Evolutionary conservation across 2,888 invertebrate species (phyloP).

Genomic region (Punctoribates punctum): DNA sequence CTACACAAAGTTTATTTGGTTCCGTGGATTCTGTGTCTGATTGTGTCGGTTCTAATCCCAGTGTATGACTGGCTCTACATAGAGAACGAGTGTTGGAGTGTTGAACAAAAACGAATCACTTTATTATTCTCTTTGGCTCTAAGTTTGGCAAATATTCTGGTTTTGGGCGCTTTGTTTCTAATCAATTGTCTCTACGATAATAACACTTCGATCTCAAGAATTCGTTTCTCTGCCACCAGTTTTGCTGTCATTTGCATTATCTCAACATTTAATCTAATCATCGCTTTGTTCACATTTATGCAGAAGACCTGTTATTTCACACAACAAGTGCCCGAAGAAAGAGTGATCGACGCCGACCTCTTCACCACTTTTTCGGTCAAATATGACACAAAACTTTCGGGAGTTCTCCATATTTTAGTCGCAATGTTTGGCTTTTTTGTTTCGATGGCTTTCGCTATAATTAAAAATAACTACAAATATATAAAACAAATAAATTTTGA

Average conservation of each 20-base stretch:
- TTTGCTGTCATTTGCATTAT: slow-evolving; percentile 17
- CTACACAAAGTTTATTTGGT: slow-evolving; percentile 26
- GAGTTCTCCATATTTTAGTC: slow-evolving; percentile 31
- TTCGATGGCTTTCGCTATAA: slow-evolving; percentile 41
- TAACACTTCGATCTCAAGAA: neutral
- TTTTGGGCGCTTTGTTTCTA: neutral
- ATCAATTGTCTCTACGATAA: slow-evolving; percentile 23
- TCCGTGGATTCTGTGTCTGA: slow-evolving; percentile 12
- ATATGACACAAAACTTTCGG: slow-evolving; percentile 38
- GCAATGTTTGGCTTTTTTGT: slow-evolving; percentile 18
- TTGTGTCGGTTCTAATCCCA: neutral
- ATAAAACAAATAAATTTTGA: slow-evolving; percentile 34
- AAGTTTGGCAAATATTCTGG: neutral
- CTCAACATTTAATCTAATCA: slow-evolving; percentile 27
- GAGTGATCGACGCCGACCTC: neutral
- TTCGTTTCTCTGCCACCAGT: slow-evolving; percentile 16
- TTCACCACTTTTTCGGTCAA: slow-evolving; percentile 10
- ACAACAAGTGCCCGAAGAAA: neutral
- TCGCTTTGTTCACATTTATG: slow-evolving; percentile 30
- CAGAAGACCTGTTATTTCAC: slow-evolving; percentile 32
- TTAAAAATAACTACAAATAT: slow-evolving; percentile 41
- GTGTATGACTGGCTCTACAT: slow-evolving; percentile 33
- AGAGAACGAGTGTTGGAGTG: slow-evolving; percentile 34
- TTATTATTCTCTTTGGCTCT: slow-evolving; percentile 8
- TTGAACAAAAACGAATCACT: neutral